Base-by-base conservation (phyloP, 2,888 invertebrate genomes). In the Blastobasis lacticolella region DNA sequence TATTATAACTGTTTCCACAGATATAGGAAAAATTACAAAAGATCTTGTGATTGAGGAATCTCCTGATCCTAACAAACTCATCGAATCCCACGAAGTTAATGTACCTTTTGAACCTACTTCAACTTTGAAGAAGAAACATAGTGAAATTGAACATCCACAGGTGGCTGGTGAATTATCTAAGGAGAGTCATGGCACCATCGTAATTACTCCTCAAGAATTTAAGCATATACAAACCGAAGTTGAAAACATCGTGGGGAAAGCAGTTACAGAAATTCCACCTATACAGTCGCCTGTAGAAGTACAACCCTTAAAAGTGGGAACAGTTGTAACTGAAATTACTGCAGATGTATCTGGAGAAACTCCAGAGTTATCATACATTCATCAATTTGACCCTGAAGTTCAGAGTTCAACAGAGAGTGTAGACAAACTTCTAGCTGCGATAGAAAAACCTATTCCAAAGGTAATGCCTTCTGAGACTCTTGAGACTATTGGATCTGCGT, bases 291-390 rank as follows among this genome's bases (percentile, higher is more conserved):
- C 69, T 8, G 60, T 78, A 10, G 59, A 67, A 60, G 67, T 78
- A 37, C 64, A 75, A 57, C 70, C 71, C 40, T 58, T 74, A 10
- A 67, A 71, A 61, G 55, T 71, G 36, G 75, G 69, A 46, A 73
- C 69, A 46, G 56, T 73, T 42, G 57, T 76, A 4, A 70, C 73
- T 53, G 81, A 81, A 65, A 58, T 59, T 54, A 62, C 69, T 38
- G 51, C 69, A 51, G 71, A 71, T 38, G 53, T 60, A 46, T 38
- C 54, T 48, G 56, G 71, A 3, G 59, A 64, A 53, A 55, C 61
- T 23, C 57, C 79, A 38, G 67, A 77, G 59, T 48, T 75, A 49
- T 76, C 79, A 0, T 77, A 78, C 49, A 58, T 76, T 38, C 69
- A 72, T 55, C 78, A 76, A 47, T 78, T 69, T 48, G 72, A 76